Evolutionary conservation across 2,888 invertebrate species (phyloP).

Genomic region (Acrobasis consociella): DNA sequence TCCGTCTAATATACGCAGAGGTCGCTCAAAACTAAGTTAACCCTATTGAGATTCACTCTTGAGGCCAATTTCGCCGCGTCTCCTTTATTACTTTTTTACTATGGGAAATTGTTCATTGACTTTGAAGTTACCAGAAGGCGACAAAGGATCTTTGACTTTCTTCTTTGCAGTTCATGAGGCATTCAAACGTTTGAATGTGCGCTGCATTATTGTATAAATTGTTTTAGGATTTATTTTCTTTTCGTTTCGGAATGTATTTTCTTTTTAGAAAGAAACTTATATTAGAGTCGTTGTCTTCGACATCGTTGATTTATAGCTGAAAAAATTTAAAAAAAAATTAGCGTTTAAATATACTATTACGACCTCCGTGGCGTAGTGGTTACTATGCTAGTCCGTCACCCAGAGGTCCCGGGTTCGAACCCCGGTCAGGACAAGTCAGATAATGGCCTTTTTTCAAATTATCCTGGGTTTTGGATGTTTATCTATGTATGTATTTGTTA

Average conservation of each 20-base stretch:
- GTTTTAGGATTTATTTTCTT: slow-evolving; percentile 11
- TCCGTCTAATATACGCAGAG: slow-evolving; percentile 58
- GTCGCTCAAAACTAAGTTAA: slow-evolving; percentile 49
- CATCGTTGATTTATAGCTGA: too few relatives aligned
- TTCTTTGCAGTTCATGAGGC: slow-evolving; percentile 27
- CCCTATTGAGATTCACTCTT: slow-evolving; percentile 68
- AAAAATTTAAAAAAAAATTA: too few relatives aligned
- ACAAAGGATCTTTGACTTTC: slow-evolving; percentile 40
- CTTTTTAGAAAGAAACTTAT: background rate
- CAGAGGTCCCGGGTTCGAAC: too few relatives aligned
- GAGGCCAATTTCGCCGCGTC: slow-evolving; percentile 53
- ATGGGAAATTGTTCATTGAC: slow-evolving; percentile 52
- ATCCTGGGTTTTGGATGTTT: too few relatives aligned
- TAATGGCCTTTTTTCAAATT: too few relatives aligned
- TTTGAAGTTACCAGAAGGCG: slow-evolving; percentile 39
- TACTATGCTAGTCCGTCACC: too few relatives aligned
- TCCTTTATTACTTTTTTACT: slow-evolving; percentile 62
- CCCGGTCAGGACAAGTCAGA: too few relatives aligned
- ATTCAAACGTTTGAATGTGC: slow-evolving; percentile 26
- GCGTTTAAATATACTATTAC: too few relatives aligned
- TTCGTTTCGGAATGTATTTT: background rate
- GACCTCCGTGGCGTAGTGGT: too few relatives aligned
- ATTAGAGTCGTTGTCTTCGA: too few relatives aligned
- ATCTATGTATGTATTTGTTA: too few relatives aligned
- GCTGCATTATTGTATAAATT: slow-evolving; percentile 23